phyloP scores from a whole-genome alignment of 2,888 invertebrate species.

The Plagodis dolabraria region DNA sequence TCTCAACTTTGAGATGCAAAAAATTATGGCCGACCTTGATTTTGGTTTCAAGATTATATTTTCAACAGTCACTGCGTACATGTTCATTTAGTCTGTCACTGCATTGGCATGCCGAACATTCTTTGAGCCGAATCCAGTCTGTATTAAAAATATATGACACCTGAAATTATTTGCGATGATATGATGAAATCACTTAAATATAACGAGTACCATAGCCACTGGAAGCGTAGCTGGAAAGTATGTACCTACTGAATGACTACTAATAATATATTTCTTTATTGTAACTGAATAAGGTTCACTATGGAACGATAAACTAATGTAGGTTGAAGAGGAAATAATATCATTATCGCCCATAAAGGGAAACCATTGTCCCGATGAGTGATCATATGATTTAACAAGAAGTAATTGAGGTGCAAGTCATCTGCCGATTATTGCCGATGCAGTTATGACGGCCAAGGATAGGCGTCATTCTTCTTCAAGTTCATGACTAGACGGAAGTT shows the following conservation, averaged over 20 bases:
- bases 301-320: background rate
- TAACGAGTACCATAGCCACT: background rate
- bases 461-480: conserved; percentile 50
- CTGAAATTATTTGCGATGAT: conserved; percentile 29
- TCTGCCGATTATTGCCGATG: background rate
- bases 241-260: no score
- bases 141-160: no score
- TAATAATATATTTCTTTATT: no score
- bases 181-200: background rate
- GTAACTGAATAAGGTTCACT: conserved; percentile 1
- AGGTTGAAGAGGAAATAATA: conserved; percentile 6
- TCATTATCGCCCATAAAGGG: conserved; percentile 27
- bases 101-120: no score
- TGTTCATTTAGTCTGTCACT: no score
- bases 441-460: conserved; percentile 53
- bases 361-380: conserved; percentile 16
- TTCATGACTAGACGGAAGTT: conserved; percentile 64
- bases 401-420: conserved; percentile 19
- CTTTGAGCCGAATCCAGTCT: no score
- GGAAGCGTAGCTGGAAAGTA: background rate
- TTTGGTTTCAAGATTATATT: no score
- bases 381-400: conserved; percentile 20
- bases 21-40: no score
- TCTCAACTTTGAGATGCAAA: no score
- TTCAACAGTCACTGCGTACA: no score